Evolutionary conservation across 2,113 vertebrate species (phyloP), one percentile per base, ranked within the genome.

Genomic region (Danionella cerebrum): DNA sequence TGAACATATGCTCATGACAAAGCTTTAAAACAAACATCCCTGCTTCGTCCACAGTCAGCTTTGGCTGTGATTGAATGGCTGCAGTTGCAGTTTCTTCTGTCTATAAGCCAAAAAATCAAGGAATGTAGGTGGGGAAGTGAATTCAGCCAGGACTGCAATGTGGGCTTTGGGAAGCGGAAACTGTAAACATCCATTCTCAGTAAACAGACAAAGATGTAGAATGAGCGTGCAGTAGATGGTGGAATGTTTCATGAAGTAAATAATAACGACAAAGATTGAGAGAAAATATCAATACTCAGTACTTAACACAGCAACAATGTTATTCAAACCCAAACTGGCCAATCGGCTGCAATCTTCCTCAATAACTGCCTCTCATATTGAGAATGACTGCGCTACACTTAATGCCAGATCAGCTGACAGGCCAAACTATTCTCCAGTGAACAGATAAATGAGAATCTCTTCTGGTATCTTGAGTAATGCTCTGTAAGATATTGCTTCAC

Each of bases 121-220:
- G 47, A 54, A 57, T 63, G 58, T 45, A 63, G 57, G 58, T 63
- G 68, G 68, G 42, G 68, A 70, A 8, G 35, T 44, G 54, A 58
- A 64, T 42, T 35, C 19, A 18, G 57, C 68, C 58, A 64, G 58
- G 38, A 45, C 48, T 25, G 39, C 58, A 53, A 45, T 63, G 36
- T 70, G 57, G 25, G 45, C 36, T 45, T 42, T 44, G 57, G 41
- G 39, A 53, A 39, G 60, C 10, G 12, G 24, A n/a, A n/a, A n/a
- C n/a, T n/a, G n/a, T n/a, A n/a, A n/a, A 57, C 33, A 57, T 8
- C 22, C 44, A 22, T 18, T 35, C 52, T 24, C 58, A 18, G 53
- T 27, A 58, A 55, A 53, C 18, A n/a, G 9, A 35, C 25, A 25
- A 44, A 27, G 10, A 58, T 22, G 12, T 57, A 47, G 22, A 58